Percentiles rank a stretch among this genome's conserved stretches.
phyloP scores from a whole-genome alignment of 2,797 vertebrate species.

The Oceanodroma leucorhoa region DNA sequence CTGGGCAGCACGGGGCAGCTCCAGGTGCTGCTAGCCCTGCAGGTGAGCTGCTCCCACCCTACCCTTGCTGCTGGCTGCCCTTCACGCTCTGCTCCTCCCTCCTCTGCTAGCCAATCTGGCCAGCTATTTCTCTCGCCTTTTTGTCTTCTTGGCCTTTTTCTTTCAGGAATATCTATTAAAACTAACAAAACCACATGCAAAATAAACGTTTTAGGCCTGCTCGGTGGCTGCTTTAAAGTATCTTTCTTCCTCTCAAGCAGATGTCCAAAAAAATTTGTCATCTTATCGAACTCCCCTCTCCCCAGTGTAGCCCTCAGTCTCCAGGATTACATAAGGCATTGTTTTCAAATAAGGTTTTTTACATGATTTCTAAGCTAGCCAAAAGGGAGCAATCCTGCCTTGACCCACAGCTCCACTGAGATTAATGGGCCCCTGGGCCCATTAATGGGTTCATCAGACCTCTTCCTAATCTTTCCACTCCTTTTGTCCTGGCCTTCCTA shows the following conservation, averaged over 20 bases:
- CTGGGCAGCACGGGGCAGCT: neutral
- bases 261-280: neutral
- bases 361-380: neutral
- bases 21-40: neutral
- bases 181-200: neutral
- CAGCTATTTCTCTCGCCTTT: neutral
- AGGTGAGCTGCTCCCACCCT: neutral
- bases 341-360: neutral
- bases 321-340: neutral
- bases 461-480: neutral
- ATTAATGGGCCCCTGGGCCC: neutral
- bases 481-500: neutral
- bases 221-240: neutral
- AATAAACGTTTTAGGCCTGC: neutral
- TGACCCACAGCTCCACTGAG: neutral
- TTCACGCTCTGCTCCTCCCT: conserved; percentile 1
- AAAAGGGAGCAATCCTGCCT: neutral
- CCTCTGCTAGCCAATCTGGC: neutral
- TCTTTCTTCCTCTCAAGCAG: neutral
- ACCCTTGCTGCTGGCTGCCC: neutral
- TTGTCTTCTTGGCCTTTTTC: neutral
- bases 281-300: neutral
- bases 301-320: neutral
- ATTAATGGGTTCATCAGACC: neutral
- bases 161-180: neutral